These are phyloP conservation scores for Chionis minor DNA, from an alignment of 2,113 vertebrate species.

Conservation along the genomic window DNA sequence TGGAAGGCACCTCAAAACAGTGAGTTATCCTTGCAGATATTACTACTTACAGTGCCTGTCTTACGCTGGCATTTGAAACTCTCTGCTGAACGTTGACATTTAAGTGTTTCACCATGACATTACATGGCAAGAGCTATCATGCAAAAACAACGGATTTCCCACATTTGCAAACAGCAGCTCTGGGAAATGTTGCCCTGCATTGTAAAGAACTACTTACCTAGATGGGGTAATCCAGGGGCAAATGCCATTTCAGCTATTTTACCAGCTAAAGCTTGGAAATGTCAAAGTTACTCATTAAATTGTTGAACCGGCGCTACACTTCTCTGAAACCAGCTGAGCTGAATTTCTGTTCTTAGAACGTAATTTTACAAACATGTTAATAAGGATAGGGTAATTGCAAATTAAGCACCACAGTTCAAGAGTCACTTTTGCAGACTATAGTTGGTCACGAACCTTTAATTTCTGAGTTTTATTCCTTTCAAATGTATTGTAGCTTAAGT, in stretches of 20 bases:
- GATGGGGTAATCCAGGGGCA: background rate
- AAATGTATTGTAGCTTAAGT: background rate
- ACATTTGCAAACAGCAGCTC: background rate
- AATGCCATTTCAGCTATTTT: background rate
- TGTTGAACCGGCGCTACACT: fast-evolving
- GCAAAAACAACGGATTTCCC: background rate
- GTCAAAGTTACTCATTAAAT: background rate
- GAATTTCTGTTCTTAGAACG: background rate
- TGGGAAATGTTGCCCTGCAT: background rate
- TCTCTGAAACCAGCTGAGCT: background rate
- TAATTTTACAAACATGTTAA: background rate
- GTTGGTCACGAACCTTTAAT: background rate
- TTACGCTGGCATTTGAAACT: background rate
- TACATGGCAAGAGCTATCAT: fast-evolving
- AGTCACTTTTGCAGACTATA: background rate
- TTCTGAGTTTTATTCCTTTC: background rate
- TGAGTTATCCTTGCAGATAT: background rate
- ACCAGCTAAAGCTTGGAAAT: background rate
- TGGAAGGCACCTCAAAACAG: background rate
- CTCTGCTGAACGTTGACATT: background rate
- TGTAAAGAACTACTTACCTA: background rate
- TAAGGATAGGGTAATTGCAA: background rate
- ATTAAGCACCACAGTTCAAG: background rate
- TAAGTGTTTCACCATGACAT: background rate
- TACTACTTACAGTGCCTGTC: background rate